phyloP scores from a whole-genome alignment of 2,113 vertebrate species.

The Cyprinodon brontotheroides region DNA sequence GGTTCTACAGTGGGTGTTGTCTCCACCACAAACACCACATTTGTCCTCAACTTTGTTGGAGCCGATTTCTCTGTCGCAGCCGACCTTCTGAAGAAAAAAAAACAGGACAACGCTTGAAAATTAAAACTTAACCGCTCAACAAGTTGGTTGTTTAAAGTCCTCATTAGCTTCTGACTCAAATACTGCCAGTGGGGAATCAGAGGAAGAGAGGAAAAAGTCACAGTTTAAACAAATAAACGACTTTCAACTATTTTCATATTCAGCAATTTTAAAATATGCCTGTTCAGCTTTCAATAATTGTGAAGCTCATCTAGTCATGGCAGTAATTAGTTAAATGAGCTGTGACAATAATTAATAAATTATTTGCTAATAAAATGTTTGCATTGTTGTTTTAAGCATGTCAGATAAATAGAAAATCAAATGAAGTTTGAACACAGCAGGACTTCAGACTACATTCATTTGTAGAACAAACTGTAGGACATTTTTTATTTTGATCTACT shows the following conservation, averaged over 20 bases:
- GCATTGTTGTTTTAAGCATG: too few relatives aligned
- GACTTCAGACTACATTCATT: too few relatives aligned
- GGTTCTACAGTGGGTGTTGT: constrained; percentile 94
- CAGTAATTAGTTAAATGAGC: background rate
- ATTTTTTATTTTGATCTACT: too few relatives aligned
- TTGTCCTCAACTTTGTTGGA: constrained; percentile 93
- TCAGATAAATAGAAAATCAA: too few relatives aligned
- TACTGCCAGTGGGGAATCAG: too few relatives aligned
- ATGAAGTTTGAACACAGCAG: too few relatives aligned
- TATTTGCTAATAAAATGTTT: too few relatives aligned
- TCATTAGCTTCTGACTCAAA: background rate
- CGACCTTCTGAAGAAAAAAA: constrained; percentile 85
- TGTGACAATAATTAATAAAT: background rate
- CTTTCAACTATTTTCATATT: background rate
- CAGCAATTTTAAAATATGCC: background rate
- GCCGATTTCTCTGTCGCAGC: constrained; percentile 95
- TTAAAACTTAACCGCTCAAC: background rate
- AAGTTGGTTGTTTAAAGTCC: too few relatives aligned
- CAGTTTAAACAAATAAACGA: background rate
- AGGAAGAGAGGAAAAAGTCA: background rate
- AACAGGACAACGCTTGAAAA: background rate
- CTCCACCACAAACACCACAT: constrained; percentile 95
- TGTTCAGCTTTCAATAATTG: background rate
- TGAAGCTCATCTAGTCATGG: background rate
- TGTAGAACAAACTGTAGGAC: too few relatives aligned